Base-by-base conservation (phyloP, 2,113 vertebrate species). In the Mobula birostris region DNA sequence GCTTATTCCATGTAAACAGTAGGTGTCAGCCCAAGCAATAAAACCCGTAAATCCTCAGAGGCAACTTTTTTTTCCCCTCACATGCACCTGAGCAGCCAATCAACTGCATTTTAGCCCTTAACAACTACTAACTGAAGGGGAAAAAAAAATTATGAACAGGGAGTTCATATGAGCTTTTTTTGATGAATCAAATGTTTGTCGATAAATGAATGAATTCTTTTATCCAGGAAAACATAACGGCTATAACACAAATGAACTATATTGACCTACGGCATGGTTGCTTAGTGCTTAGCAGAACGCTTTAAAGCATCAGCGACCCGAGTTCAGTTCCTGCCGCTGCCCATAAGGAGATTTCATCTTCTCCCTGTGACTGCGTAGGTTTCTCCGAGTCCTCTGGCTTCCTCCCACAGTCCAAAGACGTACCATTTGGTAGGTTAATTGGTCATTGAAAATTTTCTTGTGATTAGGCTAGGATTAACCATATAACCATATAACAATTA, bases 1-100 rank as follows among this genome's bases (percentile, higher is more conserved):
- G 70, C 91, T 76, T 93, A 93, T 93, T 72, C 68, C 40, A 5
- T 32, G 61, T 93, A 76, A 93, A 93, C 70, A 72, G 36, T 93
- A 48, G 32, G 68, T 93, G 70, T 74, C 90, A 93, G 68, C 12
- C 70, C 4, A 56, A 74, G 36, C 36, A 93, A 74, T 93, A 93
- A 93, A 93, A 48, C 7, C 27, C 32, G 61, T 56, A 74, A 29
- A 48, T 76, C 68, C 36, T 27, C 2, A 93, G 36, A 32, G 21
- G 27, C 27, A 19, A 19, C 68, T 72, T 32, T 93, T 21, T 74
- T 29, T 48, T 48, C 3, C 48, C 48, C 40, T 36, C 7, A 1
- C 74, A 36, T 93, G 70, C 90, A 72, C 40, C 24, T 48, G 5
- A 93, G 61, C 61, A 88, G 61, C 85, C 61, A 90, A 24, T 12